These are phyloP conservation scores for Bombylius discolor DNA, from an alignment of 2,888 invertebrate genomes.

Conservation along the genomic window DNA sequence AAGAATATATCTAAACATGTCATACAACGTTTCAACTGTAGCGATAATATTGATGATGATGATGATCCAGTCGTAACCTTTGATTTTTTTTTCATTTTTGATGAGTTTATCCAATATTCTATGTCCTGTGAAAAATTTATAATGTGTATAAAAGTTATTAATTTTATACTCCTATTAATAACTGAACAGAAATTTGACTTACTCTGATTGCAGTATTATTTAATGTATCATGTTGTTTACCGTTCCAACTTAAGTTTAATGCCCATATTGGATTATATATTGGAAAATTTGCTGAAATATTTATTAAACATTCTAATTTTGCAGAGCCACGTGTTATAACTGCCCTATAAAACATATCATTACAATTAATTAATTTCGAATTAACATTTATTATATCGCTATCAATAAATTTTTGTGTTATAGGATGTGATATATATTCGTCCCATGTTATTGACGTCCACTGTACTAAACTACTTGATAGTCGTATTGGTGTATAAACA, in stretches of 20 bases:
- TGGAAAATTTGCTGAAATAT: slow-evolving; percentile 74
- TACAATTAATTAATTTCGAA: slow-evolving; percentile 39
- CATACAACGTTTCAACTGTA: slow-evolving; percentile 67
- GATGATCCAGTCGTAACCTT: neutral
- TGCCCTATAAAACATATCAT: slow-evolving; percentile 64
- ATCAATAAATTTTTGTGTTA: slow-evolving; percentile 37
- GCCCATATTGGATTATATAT: slow-evolving; percentile 63
- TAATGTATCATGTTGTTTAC: slow-evolving; percentile 41
- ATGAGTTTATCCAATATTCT: slow-evolving; percentile 37
- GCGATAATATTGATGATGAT: slow-evolving; percentile 43
- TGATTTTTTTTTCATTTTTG: slow-evolving; percentile 17
- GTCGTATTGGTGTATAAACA: slow-evolving; percentile 35
- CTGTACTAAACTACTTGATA: slow-evolving; percentile 51
- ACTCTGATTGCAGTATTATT: slow-evolving; percentile 60
- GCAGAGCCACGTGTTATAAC: slow-evolving; percentile 69
- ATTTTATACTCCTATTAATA: neutral
- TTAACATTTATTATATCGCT: slow-evolving; percentile 28
- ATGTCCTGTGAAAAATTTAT: slow-evolving; percentile 33
- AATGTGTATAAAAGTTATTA: neutral
- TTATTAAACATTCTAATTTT: slow-evolving; percentile 61
- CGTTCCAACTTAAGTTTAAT: slow-evolving; percentile 60
- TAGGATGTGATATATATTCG: slow-evolving; percentile 33
- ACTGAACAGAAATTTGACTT: slow-evolving; percentile 15
- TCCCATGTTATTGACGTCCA: slow-evolving; percentile 58
- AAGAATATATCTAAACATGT: slow-evolving; percentile 76